These are phyloP conservation scores for Pristionchus fissidentatus DNA, from an alignment of 2,888 invertebrate species.

Conservation along the genomic window DNA sequence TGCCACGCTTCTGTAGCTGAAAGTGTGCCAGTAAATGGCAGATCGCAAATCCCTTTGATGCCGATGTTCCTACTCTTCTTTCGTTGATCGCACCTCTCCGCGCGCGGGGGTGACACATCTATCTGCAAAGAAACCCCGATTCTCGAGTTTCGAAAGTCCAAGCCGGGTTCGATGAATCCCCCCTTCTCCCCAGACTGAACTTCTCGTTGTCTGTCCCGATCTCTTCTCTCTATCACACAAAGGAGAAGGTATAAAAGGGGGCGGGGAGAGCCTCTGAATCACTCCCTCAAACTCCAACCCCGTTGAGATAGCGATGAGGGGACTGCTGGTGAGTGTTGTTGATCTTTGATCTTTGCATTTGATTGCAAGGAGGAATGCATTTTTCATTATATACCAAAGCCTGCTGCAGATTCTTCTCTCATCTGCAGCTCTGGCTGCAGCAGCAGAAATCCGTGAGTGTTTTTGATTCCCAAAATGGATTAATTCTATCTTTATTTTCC, in stretches of 20 bases:
- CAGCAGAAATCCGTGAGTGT: neutral
- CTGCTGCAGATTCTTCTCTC: neutral
- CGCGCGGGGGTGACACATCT: no score
- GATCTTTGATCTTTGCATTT: slow-evolving; percentile 19
- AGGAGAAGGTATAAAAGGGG: neutral
- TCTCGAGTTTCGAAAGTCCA: neutral
- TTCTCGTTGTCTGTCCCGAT: neutral
- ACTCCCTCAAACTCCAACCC: neutral
- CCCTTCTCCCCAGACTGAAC: neutral
- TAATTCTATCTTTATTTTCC: neutral
- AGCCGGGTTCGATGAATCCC: neutral
- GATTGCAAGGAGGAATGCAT: no score
- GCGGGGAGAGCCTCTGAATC: neutral
- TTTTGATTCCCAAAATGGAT: neutral
- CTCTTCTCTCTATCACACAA: neutral
- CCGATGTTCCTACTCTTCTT: no score
- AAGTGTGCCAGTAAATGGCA: no score
- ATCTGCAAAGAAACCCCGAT: neutral
- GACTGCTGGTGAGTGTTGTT: neutral
- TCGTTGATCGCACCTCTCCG: no score
- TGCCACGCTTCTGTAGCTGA: no score
- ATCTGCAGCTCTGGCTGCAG: neutral
- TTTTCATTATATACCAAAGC: neutral
- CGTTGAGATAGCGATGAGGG: slow-evolving; percentile 7
- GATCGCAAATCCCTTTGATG: no score